phyloP scores from a whole-genome alignment of 2,888 invertebrate genomes.

The Drosophila engyochracea region DNA sequence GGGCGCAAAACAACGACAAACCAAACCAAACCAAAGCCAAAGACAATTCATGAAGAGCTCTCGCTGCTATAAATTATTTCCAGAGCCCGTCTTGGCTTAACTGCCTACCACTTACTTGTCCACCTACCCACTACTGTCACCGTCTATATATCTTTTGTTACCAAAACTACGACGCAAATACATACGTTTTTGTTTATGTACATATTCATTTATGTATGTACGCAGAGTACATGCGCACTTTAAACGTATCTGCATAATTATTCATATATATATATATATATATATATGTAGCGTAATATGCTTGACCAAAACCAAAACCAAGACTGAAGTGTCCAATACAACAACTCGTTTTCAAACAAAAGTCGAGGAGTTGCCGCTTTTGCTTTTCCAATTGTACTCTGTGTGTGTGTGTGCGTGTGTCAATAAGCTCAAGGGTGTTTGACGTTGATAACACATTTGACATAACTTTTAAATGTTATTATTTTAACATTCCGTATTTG shows the following conservation, averaged over 20 bases:
- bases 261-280: conserved; percentile 42
- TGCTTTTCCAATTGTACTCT: conserved; percentile 19
- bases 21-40: conserved; percentile 21
- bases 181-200: conserved; percentile 1
- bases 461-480: background rate
- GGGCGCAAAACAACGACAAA: conserved; percentile 4
- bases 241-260: conserved; percentile 48
- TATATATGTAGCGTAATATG: conserved; percentile 59
- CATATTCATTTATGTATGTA: conserved; percentile 3
- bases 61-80: conserved; percentile 60
- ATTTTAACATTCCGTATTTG: background rate
- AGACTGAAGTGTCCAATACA: conserved; percentile 64
- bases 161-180: conserved; percentile 33
- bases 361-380: conserved; percentile 66
- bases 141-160: conserved; percentile 44
- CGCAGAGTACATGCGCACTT: conserved; percentile 11
- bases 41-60: conserved; percentile 62
- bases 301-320: conserved; percentile 58
- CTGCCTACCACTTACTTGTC: conserved; percentile 67
- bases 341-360: conserved; percentile 66
- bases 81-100: conserved; percentile 37
- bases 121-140: conserved; percentile 65
- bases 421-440: conserved; percentile 8
- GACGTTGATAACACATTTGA: background rate
- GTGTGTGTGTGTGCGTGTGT: background rate